Evolutionary conservation across 2,888 invertebrate genomes (phyloP).

Genomic region (Sericinus montela): DNA sequence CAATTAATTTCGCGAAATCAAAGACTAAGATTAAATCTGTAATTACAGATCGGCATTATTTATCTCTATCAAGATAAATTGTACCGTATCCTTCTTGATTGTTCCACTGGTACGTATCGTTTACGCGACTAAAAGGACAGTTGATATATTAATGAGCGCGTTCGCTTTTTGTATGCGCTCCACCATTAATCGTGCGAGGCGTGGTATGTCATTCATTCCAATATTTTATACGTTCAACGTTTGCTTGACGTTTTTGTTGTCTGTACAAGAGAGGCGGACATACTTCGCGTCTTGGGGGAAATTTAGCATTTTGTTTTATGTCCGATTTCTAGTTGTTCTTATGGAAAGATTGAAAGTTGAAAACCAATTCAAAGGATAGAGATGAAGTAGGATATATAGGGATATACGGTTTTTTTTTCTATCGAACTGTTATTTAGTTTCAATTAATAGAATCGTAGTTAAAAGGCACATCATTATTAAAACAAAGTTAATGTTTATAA

Average conservation of each 20-base stretch:
- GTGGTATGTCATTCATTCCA: slow-evolving; percentile 79
- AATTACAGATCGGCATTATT: slow-evolving; percentile 2
- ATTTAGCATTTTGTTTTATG: slow-evolving; percentile 20
- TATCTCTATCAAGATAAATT: slow-evolving; percentile 10
- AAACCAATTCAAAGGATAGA: too few relatives aligned
- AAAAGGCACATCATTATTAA: too few relatives aligned
- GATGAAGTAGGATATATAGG: not conserved
- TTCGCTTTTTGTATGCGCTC: slow-evolving; percentile 71
- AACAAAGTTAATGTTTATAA: too few relatives aligned
- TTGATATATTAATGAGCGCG: slow-evolving; percentile 78
- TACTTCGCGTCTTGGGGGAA: slow-evolving; percentile 48
- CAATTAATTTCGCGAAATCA: not conserved
- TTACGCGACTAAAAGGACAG: slow-evolving; percentile 70
- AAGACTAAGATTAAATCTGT: not conserved
- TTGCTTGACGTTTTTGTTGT: slow-evolving; percentile 69
- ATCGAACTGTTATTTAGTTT: too few relatives aligned
- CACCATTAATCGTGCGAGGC: slow-evolving; percentile 75
- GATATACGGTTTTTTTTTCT: too few relatives aligned
- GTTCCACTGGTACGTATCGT: slow-evolving; percentile 59
- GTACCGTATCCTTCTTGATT: slow-evolving; percentile 30
- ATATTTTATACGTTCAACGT: slow-evolving; percentile 73
- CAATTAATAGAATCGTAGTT: too few relatives aligned
- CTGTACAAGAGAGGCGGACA: slow-evolving; percentile 62
- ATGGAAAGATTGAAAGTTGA: not conserved
- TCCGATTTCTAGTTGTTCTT: slow-evolving; percentile 1